Evolutionary conservation across 2,113 vertebrate genomes (phyloP), one percentile per base, ranked within the genome.

Genomic region (Camelus dromedarius): DNA sequence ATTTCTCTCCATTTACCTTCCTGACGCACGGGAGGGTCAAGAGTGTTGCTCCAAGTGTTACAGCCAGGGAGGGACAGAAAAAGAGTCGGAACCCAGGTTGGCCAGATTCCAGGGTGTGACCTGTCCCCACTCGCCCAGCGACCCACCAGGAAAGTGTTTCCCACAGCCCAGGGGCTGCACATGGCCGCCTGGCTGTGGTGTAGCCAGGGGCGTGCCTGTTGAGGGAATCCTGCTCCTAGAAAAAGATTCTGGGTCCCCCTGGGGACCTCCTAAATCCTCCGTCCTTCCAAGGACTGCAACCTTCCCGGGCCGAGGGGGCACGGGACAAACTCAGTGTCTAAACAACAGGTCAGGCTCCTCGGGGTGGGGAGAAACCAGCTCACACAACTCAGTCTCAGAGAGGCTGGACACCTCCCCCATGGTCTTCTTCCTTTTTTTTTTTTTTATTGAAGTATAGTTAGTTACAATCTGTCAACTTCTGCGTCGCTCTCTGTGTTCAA

Each of bases 331-430:
- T 48, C 5, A 11, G 46, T 16, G 3, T 32, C 20, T 11, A 19
- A 75, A 16, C 1, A 6, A 9, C 8, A 2, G 5, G 1, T 0
- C 15, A 28, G 32, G 16, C 5, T 56, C 26, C 58, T 3, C 0
- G 4, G 79, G 4, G 5, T 4, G 22, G 13, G 38, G 11, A 48
- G 26, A 38, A 20, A 54, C 46, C 15, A n/a, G 2, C 8, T 56
- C 8, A 30, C 28, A 4, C 16, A 1, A 12, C 1, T 7, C 5
- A 15, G 30, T 13, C 1, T 0, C 19, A 0, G 0, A 1, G 9
- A 3, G 6, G 2, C 28, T 16, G 77, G 48, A 24, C 0, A 0
- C 11, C 60, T 48, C 38, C 16, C 5, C 35, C 8, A 2, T 7
- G 4, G 58, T 6, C 30, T 52, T 11, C 60, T 42, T 42, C 38